phyloP scores from a whole-genome alignment of 2,797 vertebrate species.

The Phoeniculus purpureus region DNA sequence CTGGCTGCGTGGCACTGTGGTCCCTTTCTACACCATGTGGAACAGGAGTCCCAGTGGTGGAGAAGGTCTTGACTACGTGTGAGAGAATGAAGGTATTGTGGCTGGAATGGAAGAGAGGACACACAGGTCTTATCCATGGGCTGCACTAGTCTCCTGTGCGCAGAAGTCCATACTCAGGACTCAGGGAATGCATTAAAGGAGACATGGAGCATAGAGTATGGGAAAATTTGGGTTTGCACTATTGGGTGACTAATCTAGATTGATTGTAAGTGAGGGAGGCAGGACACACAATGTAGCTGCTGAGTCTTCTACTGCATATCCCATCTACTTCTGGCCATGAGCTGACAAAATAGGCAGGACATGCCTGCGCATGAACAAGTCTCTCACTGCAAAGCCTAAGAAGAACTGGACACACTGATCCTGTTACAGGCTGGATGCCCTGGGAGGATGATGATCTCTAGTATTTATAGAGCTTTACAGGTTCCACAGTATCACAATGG shows the following conservation, averaged over 20 bases:
- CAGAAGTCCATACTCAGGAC: background rate
- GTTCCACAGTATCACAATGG: background rate
- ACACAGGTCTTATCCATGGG: fast-evolving
- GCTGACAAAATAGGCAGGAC: background rate
- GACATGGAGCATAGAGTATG: background rate
- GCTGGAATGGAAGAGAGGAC: background rate
- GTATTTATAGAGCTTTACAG: background rate
- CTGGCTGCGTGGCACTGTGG: fast-evolving
- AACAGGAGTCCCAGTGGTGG: background rate
- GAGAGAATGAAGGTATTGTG: background rate
- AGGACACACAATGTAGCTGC: background rate
- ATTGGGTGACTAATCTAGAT: background rate
- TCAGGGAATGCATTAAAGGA: background rate
- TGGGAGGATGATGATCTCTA: background rate
- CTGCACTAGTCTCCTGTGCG: background rate
- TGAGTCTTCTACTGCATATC: background rate
- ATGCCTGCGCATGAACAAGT: background rate
- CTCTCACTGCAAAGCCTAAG: background rate
- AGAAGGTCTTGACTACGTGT: background rate
- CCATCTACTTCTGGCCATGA: background rate
- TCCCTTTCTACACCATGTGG: background rate
- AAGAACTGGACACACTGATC: background rate
- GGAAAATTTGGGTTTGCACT: background rate
- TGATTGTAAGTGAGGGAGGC: background rate
- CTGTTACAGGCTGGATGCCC: background rate